Percentiles rank a stretch among this genome's conserved stretches.
Evolutionary conservation across 53 echinoderm and acorn worm species (phyloP).

Genomic region (Stichopus horrens): DNA sequence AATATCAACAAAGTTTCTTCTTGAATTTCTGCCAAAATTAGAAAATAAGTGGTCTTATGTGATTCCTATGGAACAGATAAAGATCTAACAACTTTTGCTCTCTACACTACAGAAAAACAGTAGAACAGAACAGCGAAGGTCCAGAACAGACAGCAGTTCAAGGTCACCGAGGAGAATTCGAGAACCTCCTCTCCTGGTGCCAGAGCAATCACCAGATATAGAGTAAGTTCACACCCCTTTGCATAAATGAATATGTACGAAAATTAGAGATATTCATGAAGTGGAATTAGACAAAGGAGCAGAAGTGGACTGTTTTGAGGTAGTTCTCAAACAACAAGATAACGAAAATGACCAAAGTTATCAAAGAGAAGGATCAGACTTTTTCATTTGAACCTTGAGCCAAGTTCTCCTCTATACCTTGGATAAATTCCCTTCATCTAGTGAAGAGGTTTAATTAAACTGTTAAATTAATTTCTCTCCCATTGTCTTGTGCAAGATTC

Average conservation of each 20-base stretch:
- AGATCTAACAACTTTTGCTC: too few species aligned
- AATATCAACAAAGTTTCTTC: too few species aligned
- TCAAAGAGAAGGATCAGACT: neutral
- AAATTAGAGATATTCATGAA: neutral
- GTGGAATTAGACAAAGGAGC: neutral
- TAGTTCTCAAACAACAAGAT: neutral
- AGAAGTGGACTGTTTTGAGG: neutral
- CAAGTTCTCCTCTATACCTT: too few species aligned
- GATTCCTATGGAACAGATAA: too few species aligned
- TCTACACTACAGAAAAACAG: conserved; percentile 7
- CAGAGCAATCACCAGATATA: conserved; percentile 26
- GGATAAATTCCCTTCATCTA: too few species aligned
- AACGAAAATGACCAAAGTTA: neutral
- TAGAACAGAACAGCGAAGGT: conserved; percentile 22
- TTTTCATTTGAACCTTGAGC: too few species aligned
- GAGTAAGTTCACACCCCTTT: conserved; percentile 18
- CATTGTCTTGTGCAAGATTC: too few species aligned
- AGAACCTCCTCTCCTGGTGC: conserved; percentile 25
- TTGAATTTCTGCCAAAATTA: too few species aligned
- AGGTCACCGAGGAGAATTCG: conserved; percentile 40
- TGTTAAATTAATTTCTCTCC: too few species aligned
- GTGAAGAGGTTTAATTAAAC: too few species aligned
- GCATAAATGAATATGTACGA: neutral
- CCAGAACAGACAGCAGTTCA: conserved; percentile 19
- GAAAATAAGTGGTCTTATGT: too few species aligned